Conservation (phyloP, 2,888 invertebrate species). For the Xylota segnis region DNA sequence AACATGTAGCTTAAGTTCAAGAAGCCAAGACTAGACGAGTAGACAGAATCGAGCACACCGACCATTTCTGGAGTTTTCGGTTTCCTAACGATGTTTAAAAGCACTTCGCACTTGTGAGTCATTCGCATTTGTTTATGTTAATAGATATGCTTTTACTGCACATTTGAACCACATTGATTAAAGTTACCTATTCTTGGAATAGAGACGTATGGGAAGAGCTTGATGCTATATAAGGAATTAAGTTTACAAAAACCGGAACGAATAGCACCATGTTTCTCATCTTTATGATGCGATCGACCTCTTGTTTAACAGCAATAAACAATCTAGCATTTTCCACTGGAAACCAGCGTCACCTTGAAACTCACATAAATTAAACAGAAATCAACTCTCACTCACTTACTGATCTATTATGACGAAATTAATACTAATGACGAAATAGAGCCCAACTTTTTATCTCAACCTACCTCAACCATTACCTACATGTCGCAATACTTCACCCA, state of each 20-base stretch:
- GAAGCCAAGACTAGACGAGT: too few relatives aligned
- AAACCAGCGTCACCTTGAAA: conserved; percentile 35
- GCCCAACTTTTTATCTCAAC: not conserved
- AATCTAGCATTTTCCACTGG: not conserved
- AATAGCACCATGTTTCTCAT: not conserved
- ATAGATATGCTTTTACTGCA: too few relatives aligned
- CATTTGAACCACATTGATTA: too few relatives aligned
- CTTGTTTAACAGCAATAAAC: not conserved
- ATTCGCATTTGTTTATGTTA: too few relatives aligned
- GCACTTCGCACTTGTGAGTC: too few relatives aligned
- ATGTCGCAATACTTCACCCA: conserved; percentile 1
- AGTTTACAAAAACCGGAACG: conserved; percentile 13
- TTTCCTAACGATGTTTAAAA: too few relatives aligned
- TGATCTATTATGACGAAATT: conserved; percentile 31
- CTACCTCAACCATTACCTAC: conserved; percentile 42
- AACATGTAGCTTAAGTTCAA: too few relatives aligned
- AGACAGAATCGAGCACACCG: too few relatives aligned
- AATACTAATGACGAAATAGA: not conserved
- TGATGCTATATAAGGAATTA: not conserved
- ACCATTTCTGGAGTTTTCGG: too few relatives aligned
- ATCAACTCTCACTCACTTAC: conserved; percentile 28
- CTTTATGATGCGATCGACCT: not conserved
- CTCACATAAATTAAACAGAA: conserved; percentile 20
- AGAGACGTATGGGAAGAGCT: too few relatives aligned
- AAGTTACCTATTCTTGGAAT: too few relatives aligned